These are phyloP conservation scores for Halictus quadricinctus DNA, from an alignment of 2,888 invertebrate genomes.

Conservation along the genomic window DNA sequence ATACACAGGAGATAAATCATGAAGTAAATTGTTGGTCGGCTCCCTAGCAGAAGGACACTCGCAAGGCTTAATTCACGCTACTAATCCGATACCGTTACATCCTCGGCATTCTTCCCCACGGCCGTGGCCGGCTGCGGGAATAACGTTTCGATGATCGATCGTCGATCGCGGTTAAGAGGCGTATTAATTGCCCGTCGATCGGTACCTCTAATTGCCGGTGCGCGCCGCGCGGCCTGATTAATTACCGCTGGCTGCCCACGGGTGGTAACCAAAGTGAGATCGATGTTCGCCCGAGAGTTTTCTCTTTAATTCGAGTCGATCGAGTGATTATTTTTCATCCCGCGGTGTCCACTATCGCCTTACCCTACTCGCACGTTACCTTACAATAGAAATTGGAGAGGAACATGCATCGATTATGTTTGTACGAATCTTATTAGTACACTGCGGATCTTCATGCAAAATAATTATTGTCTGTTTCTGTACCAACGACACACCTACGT, in stretches of 20 bases:
- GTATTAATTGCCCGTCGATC: slow-evolving; percentile 74
- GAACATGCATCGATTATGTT: neutral
- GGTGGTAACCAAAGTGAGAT: slow-evolving; percentile 69
- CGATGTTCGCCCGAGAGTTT: slow-evolving; percentile 63
- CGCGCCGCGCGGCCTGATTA: slow-evolving; percentile 72
- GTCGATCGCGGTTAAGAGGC: slow-evolving; percentile 74
- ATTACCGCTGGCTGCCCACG: slow-evolving; percentile 67
- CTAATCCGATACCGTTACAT: slow-evolving; percentile 57
- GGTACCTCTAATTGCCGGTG: slow-evolving; percentile 74
- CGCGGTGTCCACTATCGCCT: neutral
- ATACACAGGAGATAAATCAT: neutral
- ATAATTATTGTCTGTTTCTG: neutral
- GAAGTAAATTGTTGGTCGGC: slow-evolving; percentile 7
- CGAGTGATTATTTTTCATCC: slow-evolving; percentile 67
- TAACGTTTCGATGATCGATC: slow-evolving; percentile 74
- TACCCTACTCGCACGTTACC: neutral
- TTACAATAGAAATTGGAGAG: neutral
- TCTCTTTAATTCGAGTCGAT: slow-evolving; percentile 68
- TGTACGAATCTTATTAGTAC: neutral
- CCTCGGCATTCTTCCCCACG: slow-evolving; percentile 40
- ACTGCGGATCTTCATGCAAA: neutral
- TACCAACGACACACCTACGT: too few species aligned
- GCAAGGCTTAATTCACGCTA: slow-evolving; percentile 23
- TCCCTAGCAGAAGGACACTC: slow-evolving; percentile 16
- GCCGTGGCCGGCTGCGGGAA: slow-evolving; percentile 54